Percentiles rank a stretch among this genome's conserved stretches.
phyloP scores from a whole-genome alignment of 2,113 vertebrate genomes.

The Hyla sarda region DNA sequence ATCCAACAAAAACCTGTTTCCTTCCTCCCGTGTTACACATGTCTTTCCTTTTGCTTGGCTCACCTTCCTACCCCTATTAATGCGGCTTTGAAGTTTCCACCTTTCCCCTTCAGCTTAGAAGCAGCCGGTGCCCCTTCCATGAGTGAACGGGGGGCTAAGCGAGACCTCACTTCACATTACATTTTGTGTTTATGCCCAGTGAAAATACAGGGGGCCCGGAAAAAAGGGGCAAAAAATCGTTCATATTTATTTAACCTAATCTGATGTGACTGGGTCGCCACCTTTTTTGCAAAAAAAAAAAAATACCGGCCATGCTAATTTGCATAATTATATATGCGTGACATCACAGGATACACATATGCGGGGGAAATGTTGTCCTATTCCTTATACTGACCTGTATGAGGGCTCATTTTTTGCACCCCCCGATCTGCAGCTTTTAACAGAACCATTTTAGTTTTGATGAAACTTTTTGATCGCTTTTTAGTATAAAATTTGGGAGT shows the following conservation, averaged over 20 bases:
- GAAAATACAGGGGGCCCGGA: neutral
- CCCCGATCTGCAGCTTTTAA: too few species aligned
- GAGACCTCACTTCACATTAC: conserved; percentile 11
- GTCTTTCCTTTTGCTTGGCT: conserved; percentile 55
- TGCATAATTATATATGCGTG: too few species aligned
- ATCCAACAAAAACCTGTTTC: conserved; percentile 56
- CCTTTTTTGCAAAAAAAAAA: too few species aligned
- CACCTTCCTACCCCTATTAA: conserved; percentile 48
- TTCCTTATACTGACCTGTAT: too few species aligned
- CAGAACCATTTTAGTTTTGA: too few species aligned
- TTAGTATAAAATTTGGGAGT: too few species aligned
- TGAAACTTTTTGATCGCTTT: too few species aligned
- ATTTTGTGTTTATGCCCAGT: conserved; percentile 21
- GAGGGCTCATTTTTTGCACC: too few species aligned
- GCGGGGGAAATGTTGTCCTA: too few species aligned
- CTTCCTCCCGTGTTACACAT: conserved; percentile 56
- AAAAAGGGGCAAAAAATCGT: neutral
- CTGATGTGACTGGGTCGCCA: too few species aligned
- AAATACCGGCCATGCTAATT: too few species aligned
- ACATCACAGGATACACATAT: too few species aligned
- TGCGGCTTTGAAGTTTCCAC: conserved; percentile 53
- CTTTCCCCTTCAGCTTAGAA: conserved; percentile 25
- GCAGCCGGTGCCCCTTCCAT: conserved; percentile 20
- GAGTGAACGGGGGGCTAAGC: neutral
- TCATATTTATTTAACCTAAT: neutral